These are phyloP conservation scores for Heliothis peltigera DNA, from an alignment of 2,888 invertebrate species.

Conservation along the genomic window DNA sequence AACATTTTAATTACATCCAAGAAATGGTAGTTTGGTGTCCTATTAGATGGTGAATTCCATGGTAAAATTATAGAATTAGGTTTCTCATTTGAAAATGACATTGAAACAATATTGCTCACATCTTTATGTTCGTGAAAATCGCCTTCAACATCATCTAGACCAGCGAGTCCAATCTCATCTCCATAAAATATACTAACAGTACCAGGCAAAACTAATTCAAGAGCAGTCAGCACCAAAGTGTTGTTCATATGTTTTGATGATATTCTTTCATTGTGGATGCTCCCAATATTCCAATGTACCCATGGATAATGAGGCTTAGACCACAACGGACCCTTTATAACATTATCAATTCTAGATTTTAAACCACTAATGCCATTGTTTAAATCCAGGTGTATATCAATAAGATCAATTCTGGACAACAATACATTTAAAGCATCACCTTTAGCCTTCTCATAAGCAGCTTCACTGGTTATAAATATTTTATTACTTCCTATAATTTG, in stretches of 20 bases:
- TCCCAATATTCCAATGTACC: conserved; percentile 95
- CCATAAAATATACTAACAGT: conserved; percentile 97
- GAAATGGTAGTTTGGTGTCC: conserved; percentile 87
- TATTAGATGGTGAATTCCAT: conserved; percentile 91
- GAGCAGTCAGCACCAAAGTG: conserved; percentile 92
- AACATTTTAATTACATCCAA: conserved; percentile 90
- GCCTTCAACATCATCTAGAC: conserved; percentile 88
- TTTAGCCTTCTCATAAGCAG: conserved; percentile 85
- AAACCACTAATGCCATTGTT: conserved; percentile 89
- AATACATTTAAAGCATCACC: conserved; percentile 89
- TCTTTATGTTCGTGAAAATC: conserved; percentile 91
- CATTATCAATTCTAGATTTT: conserved; percentile 89
- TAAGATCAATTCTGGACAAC: conserved; percentile 92
- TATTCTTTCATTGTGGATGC: conserved; percentile 90
- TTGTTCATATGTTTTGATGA: conserved; percentile 90
- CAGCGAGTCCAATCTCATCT: conserved; percentile 95
- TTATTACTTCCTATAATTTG: conserved; percentile 90
- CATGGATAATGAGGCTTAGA: conserved; percentile 92
- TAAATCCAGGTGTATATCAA: conserved; percentile 92
- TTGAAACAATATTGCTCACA: conserved; percentile 92
- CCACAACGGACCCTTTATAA: conserved; percentile 90
- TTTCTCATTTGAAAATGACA: conserved; percentile 90
- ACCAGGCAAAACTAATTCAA: conserved; percentile 95
- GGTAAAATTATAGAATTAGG: conserved; percentile 86
- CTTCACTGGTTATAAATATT: conserved; percentile 92